Evolutionary conservation across 2,888 invertebrate species (phyloP), one percentile per base, ranked within the genome.

Genomic region (Protophormia terraenovae): DNA sequence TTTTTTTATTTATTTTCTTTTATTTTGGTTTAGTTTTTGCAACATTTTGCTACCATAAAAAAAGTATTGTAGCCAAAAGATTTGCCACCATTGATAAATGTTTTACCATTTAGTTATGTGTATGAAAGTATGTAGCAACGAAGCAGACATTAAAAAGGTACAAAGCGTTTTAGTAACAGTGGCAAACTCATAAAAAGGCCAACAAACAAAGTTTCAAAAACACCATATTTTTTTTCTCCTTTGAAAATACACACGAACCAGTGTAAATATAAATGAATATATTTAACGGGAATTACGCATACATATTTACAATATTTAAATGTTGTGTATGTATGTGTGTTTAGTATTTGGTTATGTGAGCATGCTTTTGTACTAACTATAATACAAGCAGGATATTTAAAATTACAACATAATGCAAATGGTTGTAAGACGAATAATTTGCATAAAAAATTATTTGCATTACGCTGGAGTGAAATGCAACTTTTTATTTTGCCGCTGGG

Each of bases 381-480:
- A 71, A 35, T 55, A 55, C 29, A 58, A 82, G 32, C 76, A 81
- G 84, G 73, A 85, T 82, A 82, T 78, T 82, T 67, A 66, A 82
- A 85, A 82, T 85, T 82, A 82, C 85, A 82, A 82, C 82, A 82
- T 82, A 82, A 85, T 85, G 55, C 69, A 62, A 84, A 84, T 27
- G 64, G 41, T 82, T 71, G 75, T 71, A 69, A 71, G 62, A 41
- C 10, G 66, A 82, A 77, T 58, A 82, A 79, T 85, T 85, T 85
- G 75, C 85, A 85, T 82, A 78, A 50, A 76, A 78, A 78, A 75
- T n/a, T 75, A 19, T 73, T 45, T 60, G 5, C 73, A 64, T 82
- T 69, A 71, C 50, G 67, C 62, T 27, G 5, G 22, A 81, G 50
- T 55, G 41, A 41, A 73, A 82, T 75, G 41, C 41, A 62, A 50